phyloP scores from a whole-genome alignment of 2,797 vertebrate genomes.

The Tiaroga cobitis region DNA sequence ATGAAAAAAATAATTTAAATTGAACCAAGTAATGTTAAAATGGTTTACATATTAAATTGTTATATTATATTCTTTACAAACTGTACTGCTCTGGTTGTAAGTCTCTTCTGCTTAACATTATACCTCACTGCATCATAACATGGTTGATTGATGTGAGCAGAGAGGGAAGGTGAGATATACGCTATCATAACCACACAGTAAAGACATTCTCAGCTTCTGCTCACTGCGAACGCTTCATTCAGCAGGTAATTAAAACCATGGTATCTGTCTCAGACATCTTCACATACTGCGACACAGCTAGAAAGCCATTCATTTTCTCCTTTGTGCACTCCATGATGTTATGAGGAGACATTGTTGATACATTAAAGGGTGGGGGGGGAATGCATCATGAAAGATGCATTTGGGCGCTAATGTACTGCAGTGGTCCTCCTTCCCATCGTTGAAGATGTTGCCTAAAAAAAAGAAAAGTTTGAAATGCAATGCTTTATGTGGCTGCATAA shows the following conservation, averaged over 20 bases:
- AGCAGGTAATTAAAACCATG: conserved; percentile 60
- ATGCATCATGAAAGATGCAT: conserved; percentile 66
- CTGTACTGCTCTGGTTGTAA: background rate
- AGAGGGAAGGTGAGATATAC: background rate
- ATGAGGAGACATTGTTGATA: conserved; percentile 55
- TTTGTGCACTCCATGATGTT: conserved; percentile 51
- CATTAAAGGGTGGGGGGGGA: too few relatives aligned
- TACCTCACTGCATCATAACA: background rate
- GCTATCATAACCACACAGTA: conserved; percentile 5
- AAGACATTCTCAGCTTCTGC: conserved; percentile 35
- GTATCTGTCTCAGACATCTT: conserved; percentile 74
- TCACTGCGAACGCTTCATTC: conserved; percentile 45
- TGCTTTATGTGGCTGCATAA: conserved; percentile 67
- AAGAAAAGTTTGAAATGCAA: background rate
- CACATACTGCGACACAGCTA: conserved; percentile 60
- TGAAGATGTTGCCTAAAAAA: background rate
- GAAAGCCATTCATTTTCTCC: conserved; percentile 71
- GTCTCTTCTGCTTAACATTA: background rate
- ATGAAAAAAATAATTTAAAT: background rate
- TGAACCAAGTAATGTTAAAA: background rate
- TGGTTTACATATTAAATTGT: too few relatives aligned
- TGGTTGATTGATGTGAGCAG: conserved; percentile 8
- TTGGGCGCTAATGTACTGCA: conserved; percentile 27
- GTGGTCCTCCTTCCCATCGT: background rate
- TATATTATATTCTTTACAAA: background rate